A percentile compares a stretch with the other conserved stretches of the same genome.
phyloP scores from a whole-genome alignment of 2,113 vertebrate genomes.

The Apteryx mantelli region DNA sequence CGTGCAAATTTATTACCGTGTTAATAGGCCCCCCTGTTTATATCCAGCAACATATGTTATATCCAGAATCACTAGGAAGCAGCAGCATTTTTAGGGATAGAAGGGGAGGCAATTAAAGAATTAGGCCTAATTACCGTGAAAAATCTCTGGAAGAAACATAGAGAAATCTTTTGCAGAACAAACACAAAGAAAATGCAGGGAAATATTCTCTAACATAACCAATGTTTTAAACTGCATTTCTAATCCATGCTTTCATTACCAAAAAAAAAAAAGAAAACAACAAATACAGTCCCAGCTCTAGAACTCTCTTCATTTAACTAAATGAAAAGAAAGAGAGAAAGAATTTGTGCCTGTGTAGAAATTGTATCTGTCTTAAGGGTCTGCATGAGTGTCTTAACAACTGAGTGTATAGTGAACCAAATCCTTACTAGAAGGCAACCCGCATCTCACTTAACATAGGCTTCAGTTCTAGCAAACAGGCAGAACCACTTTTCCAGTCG shows the following conservation, averaged over 20 bases:
- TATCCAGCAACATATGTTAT: slow-evolving; percentile 70
- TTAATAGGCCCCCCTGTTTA: slow-evolving; percentile 71
- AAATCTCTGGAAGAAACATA: slow-evolving; percentile 53
- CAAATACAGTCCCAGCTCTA: not conserved
- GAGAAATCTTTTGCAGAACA: slow-evolving; percentile 15
- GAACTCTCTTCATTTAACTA: not conserved
- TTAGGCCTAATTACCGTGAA: slow-evolving; percentile 67
- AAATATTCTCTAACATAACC: slow-evolving; percentile 4
- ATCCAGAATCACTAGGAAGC: slow-evolving; percentile 60
- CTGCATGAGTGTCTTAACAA: not conserved
- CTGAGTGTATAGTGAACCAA: not conserved
- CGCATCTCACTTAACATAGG: not conserved
- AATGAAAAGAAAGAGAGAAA: not conserved
- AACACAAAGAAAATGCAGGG: slow-evolving; percentile 4
- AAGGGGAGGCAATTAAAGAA: slow-evolving; percentile 66
- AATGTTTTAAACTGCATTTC: not conserved
- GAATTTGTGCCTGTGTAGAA: not conserved
- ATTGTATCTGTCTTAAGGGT: not conserved
- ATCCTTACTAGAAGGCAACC: not conserved
- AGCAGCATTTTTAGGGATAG: slow-evolving; percentile 58
- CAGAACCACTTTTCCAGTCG: not conserved
- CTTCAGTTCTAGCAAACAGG: not conserved
- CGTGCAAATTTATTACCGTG: slow-evolving; percentile 67
- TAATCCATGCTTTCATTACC: not conserved
- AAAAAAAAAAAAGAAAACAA: not conserved